Percentiles rank a stretch among this genome's conserved stretches.
These are phyloP conservation scores for Zhengitettix transpicula DNA, from an alignment of 2,888 invertebrate genomes.

Conservation along the genomic window DNA sequence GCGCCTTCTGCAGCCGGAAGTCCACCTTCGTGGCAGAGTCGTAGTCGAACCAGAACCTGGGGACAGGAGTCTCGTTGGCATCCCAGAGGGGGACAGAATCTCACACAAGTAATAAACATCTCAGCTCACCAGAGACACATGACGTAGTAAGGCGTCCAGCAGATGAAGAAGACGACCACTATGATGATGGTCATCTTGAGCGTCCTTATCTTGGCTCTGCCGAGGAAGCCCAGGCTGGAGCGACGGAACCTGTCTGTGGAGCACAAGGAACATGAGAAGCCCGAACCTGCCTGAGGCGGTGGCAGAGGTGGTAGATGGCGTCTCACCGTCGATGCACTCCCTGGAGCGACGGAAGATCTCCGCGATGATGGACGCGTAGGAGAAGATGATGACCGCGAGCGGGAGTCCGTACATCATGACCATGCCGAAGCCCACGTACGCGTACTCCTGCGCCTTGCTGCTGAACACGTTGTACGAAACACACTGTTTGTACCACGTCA, in stretches of 20 bases:
- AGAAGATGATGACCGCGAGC: conserved; percentile 66
- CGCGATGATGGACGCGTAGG: conserved; percentile 72
- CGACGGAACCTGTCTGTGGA: conserved; percentile 35
- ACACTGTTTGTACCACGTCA: conserved; percentile 78
- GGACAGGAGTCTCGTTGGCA: background rate
- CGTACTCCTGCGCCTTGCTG: conserved; percentile 50
- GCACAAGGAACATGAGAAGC: background rate
- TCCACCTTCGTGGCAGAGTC: conserved; percentile 52
- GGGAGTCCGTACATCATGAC: conserved; percentile 76
- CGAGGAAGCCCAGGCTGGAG: conserved; percentile 65
- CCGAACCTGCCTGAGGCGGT: too few relatives aligned
- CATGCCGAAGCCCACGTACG: conserved; percentile 72
- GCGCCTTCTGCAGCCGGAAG: conserved; percentile 60
- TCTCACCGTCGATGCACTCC: conserved; percentile 38
- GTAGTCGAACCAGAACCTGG: conserved; percentile 68
- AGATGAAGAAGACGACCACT: conserved; percentile 79
- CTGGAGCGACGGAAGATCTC: conserved; percentile 64
- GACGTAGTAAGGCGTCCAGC: conserved; percentile 92
- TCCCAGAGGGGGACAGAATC: background rate
- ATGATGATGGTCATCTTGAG: conserved; percentile 92
- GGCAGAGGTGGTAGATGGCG: background rate
- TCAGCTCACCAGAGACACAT: conserved; percentile 72
- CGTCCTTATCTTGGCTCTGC: conserved; percentile 67
- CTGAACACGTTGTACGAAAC: conserved; percentile 72
- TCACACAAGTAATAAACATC: too few relatives aligned